Percentiles rank a stretch among this genome's conserved stretches.
These are phyloP conservation scores for Galeopsomyia nigrocyanea DNA, from an alignment of 2,888 invertebrate species.

Conservation along the genomic window DNA sequence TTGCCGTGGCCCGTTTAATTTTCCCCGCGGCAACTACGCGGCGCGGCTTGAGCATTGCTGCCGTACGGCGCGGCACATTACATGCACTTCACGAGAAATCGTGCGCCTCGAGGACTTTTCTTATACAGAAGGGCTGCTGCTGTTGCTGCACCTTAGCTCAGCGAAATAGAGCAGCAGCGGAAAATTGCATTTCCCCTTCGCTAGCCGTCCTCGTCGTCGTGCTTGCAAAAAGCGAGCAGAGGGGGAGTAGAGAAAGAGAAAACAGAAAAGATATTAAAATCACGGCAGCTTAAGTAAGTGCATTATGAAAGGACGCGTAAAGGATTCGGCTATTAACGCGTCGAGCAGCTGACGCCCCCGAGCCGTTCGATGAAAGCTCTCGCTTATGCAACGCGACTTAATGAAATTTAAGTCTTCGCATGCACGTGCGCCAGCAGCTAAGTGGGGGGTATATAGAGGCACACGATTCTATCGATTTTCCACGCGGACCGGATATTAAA, in stretches of 20 bases:
- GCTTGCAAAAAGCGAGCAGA: not conserved
- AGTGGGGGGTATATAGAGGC: not conserved
- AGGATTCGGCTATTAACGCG: slow-evolving; percentile 45
- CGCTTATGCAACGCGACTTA: slow-evolving; percentile 31
- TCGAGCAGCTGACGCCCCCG: slow-evolving; percentile 40
- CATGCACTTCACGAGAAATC: slow-evolving; percentile 7
- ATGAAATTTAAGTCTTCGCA: slow-evolving; percentile 46
- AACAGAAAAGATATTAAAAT: slow-evolving; percentile 22
- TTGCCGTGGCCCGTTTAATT: slow-evolving; percentile 25
- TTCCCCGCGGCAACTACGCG: slow-evolving; percentile 12
- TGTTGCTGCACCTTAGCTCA: too few species aligned
- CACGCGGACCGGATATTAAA: slow-evolving; percentile 52
- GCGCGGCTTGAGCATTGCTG: too few species aligned
- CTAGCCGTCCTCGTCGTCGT: not conserved
- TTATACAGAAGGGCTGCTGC: too few species aligned
- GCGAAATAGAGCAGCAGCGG: not conserved
- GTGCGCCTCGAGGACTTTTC: slow-evolving; percentile 3
- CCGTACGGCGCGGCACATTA: not conserved
- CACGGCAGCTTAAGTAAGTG: slow-evolving; percentile 19
- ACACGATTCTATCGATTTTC: slow-evolving; percentile 42
- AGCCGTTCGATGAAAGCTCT: slow-evolving; percentile 34
- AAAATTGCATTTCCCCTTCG: slow-evolving; percentile 1
- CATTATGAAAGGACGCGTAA: slow-evolving; percentile 25
- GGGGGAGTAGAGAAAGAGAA: too few species aligned
- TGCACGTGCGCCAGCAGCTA: not conserved